Percentiles rank a stretch among this genome's conserved stretches.
Conservation (phyloP, 2,888 invertebrate genomes). For the Apodemia zela region DNA sequence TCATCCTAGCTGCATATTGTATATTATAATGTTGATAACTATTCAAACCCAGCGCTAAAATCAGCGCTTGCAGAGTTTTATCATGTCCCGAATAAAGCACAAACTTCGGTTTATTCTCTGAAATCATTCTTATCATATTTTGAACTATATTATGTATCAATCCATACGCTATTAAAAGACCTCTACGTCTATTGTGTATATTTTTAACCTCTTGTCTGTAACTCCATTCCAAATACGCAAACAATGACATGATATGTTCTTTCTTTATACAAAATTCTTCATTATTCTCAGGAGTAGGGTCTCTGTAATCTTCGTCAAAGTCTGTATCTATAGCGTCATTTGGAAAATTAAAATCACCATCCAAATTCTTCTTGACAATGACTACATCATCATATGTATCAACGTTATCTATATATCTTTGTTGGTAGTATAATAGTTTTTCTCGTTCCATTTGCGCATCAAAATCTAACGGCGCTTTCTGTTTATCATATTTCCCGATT, state of each 20-base stretch:
- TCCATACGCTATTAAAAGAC: slow-evolving; percentile 89
- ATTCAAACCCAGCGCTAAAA: slow-evolving; percentile 87
- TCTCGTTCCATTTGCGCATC: slow-evolving; percentile 77
- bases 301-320: slow-evolving; percentile 69
- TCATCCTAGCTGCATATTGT: slow-evolving; percentile 91
- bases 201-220: slow-evolving; percentile 83
- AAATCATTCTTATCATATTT: slow-evolving; percentile 90
- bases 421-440: slow-evolving; percentile 70
- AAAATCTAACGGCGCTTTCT: slow-evolving; percentile 63
- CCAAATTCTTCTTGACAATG: slow-evolving; percentile 72
- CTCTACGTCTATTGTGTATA: slow-evolving; percentile 81
- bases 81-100: slow-evolving; percentile 95
- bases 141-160: slow-evolving; percentile 89
- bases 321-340: slow-evolving; percentile 68
- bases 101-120: slow-evolving; percentile 86
- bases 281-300: slow-evolving; percentile 57
- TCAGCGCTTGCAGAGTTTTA: slow-evolving; percentile 91
- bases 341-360: slow-evolving; percentile 74
- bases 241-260: slow-evolving; percentile 88
- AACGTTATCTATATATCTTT: slow-evolving; percentile 63
- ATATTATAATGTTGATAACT: slow-evolving; percentile 84
- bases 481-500: slow-evolving; percentile 62
- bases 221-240: slow-evolving; percentile 92
- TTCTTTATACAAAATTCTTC: slow-evolving; percentile 82
- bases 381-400: slow-evolving; percentile 73